These are phyloP conservation scores for Rhipidura dahli DNA, from an alignment of 2,113 vertebrate genomes.

Conservation along the genomic window DNA sequence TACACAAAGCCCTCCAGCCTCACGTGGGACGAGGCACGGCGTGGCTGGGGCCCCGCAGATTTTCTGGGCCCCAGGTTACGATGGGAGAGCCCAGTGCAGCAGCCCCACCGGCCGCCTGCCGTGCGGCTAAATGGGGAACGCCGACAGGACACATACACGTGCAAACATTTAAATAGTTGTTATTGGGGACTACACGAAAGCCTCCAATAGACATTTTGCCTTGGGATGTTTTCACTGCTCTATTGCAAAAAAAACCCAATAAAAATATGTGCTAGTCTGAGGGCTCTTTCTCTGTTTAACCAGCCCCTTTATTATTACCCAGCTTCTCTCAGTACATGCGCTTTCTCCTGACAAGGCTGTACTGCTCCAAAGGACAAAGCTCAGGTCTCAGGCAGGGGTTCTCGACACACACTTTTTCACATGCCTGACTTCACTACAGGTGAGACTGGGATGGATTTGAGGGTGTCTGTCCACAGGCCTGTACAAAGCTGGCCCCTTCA, in stretches of 20 bases:
- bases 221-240: constrained; percentile 31
- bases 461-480: not conserved
- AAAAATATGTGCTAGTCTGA: constrained; percentile 17
- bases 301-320: not conserved
- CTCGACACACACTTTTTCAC: accelerated
- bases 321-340: not conserved
- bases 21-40: not conserved
- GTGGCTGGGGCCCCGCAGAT: not conserved
- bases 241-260: not conserved
- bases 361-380: not conserved
- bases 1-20: not conserved
- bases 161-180: not conserved
- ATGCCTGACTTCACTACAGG: not conserved
- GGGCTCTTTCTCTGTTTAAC: constrained; percentile 12
- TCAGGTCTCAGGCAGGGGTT: not conserved
- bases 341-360: not conserved
- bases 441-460: not conserved
- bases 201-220: not conserved
- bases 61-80: not conserved
- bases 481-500: not conserved
- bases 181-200: not conserved
- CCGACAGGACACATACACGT: not conserved
- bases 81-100: not conserved
- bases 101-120: accelerated
- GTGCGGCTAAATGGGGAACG: accelerated